Percentiles rank a stretch among this genome's conserved stretches.
Evolutionary conservation across 2,113 vertebrate species (phyloP).

Genomic region (Cyphomyrus plagiostoma): DNA sequence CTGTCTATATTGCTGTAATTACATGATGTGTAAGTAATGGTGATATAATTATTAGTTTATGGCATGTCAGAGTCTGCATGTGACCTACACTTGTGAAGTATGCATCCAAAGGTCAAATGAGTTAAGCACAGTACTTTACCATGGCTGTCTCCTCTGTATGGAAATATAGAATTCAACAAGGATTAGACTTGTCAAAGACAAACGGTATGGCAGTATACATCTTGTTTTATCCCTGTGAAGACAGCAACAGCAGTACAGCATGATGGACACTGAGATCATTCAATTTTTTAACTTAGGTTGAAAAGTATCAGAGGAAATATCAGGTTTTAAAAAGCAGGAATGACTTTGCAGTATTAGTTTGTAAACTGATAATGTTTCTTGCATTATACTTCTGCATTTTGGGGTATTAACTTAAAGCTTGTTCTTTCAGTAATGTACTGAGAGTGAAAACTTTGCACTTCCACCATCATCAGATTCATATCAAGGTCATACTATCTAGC

Average conservation of each 20-base stretch:
- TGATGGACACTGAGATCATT: not conserved
- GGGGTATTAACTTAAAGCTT: not conserved
- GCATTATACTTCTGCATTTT: not conserved
- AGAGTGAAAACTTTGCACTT: constrained; percentile 49
- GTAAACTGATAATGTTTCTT: not conserved
- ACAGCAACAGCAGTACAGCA: not conserved
- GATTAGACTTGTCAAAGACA: not conserved
- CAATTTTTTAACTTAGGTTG: not conserved
- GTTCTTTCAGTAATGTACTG: not conserved
- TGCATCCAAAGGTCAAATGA: not conserved
- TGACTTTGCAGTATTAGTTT: not conserved
- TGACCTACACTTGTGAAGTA: not conserved
- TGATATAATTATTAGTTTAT: not conserved
- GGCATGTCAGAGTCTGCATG: not conserved
- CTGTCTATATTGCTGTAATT: not conserved
- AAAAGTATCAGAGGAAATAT: not conserved
- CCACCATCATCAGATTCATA: constrained; percentile 71
- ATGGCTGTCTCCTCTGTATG: not conserved
- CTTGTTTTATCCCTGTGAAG: not conserved
- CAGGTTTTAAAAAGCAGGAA: not conserved
- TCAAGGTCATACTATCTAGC: constrained; percentile 61
- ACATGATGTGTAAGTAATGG: not conserved
- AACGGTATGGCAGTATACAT: not conserved
- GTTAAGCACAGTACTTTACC: not conserved
- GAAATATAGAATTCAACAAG: not conserved